These are phyloP conservation scores for Chaetodon auriga DNA, from an alignment of 2,113 vertebrate genomes.

Conservation along the genomic window DNA sequence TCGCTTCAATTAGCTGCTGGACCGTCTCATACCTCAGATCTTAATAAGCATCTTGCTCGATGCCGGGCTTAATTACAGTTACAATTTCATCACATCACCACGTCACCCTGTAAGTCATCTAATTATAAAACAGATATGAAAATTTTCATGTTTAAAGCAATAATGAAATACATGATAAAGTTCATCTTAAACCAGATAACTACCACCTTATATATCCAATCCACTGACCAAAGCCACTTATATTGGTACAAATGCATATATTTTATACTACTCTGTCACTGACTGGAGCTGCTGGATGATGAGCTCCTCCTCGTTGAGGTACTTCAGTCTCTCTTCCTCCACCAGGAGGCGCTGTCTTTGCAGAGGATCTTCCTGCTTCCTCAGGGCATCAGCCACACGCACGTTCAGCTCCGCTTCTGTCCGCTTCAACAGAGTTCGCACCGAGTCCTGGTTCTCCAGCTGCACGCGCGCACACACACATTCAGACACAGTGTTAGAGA, in stretches of 20 bases:
- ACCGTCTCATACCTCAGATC: constrained; percentile 63
- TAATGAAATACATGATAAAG: constrained; percentile 26
- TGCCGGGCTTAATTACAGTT: constrained; percentile 70
- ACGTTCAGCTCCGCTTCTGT: constrained; percentile 95
- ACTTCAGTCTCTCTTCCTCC: constrained; percentile 97
- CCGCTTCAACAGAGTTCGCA: constrained; percentile 91
- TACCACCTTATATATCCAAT: not conserved
- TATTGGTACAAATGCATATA: not conserved
- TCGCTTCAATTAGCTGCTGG: constrained; percentile 70
- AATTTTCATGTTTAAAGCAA: constrained; percentile 12
- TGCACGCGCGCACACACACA: constrained; percentile 64
- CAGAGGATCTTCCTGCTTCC: constrained; percentile 97
- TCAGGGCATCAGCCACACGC: constrained; percentile 91
- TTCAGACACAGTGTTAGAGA: constrained; percentile 17
- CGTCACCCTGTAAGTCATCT: constrained; percentile 31
- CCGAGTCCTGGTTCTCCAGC: constrained; percentile 95
- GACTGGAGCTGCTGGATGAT: constrained; percentile 98
- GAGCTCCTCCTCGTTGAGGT: constrained; percentile 98
- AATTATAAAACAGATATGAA: constrained; percentile 45
- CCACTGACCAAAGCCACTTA: not conserved
- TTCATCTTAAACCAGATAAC: not conserved
- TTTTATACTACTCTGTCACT: constrained; percentile 66
- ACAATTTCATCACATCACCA: constrained; percentile 46
- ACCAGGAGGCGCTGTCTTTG: constrained; percentile 98
- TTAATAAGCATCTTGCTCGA: constrained; percentile 79